These are phyloP conservation scores for Cantharis rustica DNA, from an alignment of 2,888 invertebrate genomes.

Conservation along the genomic window DNA sequence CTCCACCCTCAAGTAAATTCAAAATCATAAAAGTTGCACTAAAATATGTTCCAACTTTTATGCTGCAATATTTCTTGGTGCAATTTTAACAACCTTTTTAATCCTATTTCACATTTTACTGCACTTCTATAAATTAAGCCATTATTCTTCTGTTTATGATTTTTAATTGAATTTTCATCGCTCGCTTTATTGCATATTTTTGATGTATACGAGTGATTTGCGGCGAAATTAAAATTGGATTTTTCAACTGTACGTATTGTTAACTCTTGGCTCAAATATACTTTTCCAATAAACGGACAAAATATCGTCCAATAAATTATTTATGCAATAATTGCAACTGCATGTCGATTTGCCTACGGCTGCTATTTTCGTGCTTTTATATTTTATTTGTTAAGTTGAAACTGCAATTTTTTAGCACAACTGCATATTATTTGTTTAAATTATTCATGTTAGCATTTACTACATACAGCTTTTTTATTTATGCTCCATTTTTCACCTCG, in stretches of 20 bases:
- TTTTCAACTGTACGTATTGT: not conserved
- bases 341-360: not conserved
- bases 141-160: conserved; percentile 11
- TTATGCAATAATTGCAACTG: not conserved
- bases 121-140: conserved; percentile 2
- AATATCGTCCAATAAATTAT: not conserved
- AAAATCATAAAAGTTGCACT: conserved; percentile 15
- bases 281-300: not conserved
- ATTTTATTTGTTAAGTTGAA: not conserved
- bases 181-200: not conserved
- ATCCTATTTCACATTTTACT: not conserved
- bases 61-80: not conserved
- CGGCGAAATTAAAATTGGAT: conserved; percentile 6
- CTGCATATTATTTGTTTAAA: not conserved
- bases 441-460: not conserved
- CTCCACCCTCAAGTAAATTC: conserved; percentile 4
- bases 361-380: too few species aligned
- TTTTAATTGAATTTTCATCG: conserved; percentile 17
- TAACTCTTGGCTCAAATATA: not conserved
- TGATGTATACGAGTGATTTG: not conserved
- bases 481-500: too few species aligned
- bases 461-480: not conserved
- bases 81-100: conserved; percentile 10
- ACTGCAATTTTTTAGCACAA: not conserved
- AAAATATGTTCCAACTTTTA: conserved; percentile 6